phyloP scores from a whole-genome alignment of 2,888 invertebrate species.

The Acrobasis suavella region DNA sequence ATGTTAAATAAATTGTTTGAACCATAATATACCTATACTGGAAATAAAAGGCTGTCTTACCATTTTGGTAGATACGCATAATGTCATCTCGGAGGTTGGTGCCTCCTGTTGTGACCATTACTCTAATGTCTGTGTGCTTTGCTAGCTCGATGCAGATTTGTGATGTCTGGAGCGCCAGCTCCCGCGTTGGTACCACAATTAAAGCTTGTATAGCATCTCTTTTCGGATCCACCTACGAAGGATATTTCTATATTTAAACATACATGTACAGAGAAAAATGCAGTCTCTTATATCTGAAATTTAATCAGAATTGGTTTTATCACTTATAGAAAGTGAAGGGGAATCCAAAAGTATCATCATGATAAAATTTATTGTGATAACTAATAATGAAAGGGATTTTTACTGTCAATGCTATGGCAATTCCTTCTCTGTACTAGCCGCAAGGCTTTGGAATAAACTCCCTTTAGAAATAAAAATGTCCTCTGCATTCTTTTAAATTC shows the following conservation, averaged over 20 bases:
- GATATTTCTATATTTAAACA: constrained; percentile 24
- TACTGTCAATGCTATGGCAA: too few species aligned
- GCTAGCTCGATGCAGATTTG: constrained; percentile 99
- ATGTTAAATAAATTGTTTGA: too few species aligned
- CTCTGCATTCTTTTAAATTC: too few species aligned
- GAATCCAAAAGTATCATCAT: constrained; percentile 79
- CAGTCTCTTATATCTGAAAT: neutral
- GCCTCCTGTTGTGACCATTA: constrained; percentile 99
- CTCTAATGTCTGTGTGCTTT: constrained; percentile 97
- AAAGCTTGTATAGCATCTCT: constrained; percentile 98
- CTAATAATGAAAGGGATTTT: too few species aligned
- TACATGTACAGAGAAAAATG: constrained; percentile 20
- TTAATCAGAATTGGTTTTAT: constrained; percentile 54
- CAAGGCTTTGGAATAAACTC: too few species aligned
- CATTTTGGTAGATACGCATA: constrained; percentile 99
- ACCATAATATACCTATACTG: too few species aligned
- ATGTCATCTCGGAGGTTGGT: constrained; percentile 99
- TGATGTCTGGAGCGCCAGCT: constrained; percentile 99
- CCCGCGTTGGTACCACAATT: constrained; percentile 99
- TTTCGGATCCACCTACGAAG: constrained; percentile 86
- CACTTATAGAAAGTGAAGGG: constrained; percentile 80
- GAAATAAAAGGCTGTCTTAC: constrained; percentile 75
- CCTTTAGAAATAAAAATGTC: too few species aligned
- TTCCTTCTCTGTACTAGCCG: too few species aligned
- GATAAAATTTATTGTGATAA: constrained; percentile 19